These are phyloP conservation scores for Macquaria australasica DNA, from an alignment of 2,113 vertebrate genomes.

Conservation along the genomic window DNA sequence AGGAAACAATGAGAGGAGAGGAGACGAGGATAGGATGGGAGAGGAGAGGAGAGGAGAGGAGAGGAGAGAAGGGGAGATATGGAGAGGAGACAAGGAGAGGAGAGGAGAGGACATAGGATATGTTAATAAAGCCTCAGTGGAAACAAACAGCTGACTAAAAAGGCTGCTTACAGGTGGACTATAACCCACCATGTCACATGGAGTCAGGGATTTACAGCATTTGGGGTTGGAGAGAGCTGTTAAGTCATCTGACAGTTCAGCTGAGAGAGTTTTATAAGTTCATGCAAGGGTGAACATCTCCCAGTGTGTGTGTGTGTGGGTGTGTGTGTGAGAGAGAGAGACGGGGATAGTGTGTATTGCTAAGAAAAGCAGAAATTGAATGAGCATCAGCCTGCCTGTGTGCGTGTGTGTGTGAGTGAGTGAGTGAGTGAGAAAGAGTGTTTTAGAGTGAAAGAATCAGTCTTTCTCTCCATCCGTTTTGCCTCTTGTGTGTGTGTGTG, in stretches of 20 bases:
- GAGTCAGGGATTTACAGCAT: background rate
- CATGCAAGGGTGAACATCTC: conserved; percentile 8
- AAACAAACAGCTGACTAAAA: conserved; percentile 3
- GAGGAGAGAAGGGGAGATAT: too few species aligned
- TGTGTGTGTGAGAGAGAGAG: background rate
- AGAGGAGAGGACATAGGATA: background rate
- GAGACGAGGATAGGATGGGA: background rate
- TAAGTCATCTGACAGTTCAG: conserved; percentile 39
- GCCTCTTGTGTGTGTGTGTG: conserved; percentile 13
- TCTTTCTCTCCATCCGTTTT: background rate
- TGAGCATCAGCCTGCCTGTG: background rate
- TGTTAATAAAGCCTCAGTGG: background rate
- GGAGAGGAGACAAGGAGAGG: background rate
- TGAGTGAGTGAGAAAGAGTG: background rate
- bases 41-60: background rate
- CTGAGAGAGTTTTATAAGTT: conserved; percentile 31
- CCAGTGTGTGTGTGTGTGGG: conserved; percentile 9
- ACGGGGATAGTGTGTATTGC: background rate
- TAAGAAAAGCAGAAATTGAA: conserved; percentile 11
- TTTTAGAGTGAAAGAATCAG: conserved; percentile 17
- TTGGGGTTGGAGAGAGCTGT: conserved; percentile 15
- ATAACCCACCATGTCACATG: conserved; percentile 30
- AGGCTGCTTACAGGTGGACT: background rate
- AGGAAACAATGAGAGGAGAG: background rate
- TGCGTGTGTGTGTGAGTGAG: background rate